Base-by-base conservation (phyloP, 1,140 invertebrate genomes). In the Diorhabda sublineata region DNA sequence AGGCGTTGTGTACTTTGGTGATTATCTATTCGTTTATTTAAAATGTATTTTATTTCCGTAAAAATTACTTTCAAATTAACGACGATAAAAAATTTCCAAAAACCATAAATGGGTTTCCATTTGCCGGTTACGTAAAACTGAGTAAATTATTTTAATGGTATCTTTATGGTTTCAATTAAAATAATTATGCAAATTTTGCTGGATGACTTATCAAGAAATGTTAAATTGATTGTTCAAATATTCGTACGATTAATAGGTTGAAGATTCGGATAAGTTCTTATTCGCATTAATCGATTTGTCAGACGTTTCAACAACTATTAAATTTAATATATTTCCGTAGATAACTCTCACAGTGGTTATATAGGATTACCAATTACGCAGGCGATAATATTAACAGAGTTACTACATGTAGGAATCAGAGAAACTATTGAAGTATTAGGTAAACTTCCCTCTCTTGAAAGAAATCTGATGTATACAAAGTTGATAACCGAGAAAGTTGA, bases 301-400 rank as follows among this genome's bases (percentile, higher is more conserved):
- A 7, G 6, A 6, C 52, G 2, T 60, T 5, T 60, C 6, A 6
- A 60, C 26, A n/a, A 5, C 26, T 4, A 41, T 61, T 42, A 61
- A 61, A 26, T 41, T 61, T 1, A 6, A 41, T 41, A 2, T 0
- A 71, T 85, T 3, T 81, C 81, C 71, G 63, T 68, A 64, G 83
- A 71, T 45, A 62, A 78, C 4, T 75, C 74, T 4, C 75, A 78
- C 59, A 85, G 87, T 3, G 89, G 88, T 6, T 82, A 86, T 59
- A 92, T 95, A 11, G 95, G 95, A 5, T 80, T 97, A n/a, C 91
- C 91, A 0, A 90, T 97, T 64, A 92, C 93, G 0, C 94, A 95
- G 78, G 87, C 90, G 1, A 85, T 96, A 74, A 87, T 89, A 2
- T 77, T 97, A 58, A 91, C 89, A 5, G 91, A 92, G 1, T 89